Percentiles rank a stretch among this genome's conserved stretches.
phyloP scores from a whole-genome alignment of 2,113 vertebrate species.

The Oncorhynchus tshawytscha region DNA sequence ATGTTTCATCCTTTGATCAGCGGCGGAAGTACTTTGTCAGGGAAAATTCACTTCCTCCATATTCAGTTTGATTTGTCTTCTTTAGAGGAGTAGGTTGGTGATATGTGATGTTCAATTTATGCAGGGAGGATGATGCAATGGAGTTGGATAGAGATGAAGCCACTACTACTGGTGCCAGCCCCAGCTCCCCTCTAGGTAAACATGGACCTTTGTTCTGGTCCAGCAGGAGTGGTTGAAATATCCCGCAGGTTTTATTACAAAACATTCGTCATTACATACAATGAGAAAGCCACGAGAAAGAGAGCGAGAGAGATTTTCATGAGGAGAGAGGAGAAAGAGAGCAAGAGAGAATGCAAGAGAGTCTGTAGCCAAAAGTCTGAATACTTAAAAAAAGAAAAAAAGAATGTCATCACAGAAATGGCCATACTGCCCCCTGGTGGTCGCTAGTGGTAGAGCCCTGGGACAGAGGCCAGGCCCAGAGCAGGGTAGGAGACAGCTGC shows the following conservation, averaged over 20 bases:
- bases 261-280: background rate
- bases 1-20: conserved; percentile 3
- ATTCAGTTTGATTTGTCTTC: conserved; percentile 3
- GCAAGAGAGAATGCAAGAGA: background rate
- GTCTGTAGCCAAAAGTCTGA: background rate
- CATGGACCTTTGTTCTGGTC: background rate
- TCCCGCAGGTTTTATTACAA: background rate
- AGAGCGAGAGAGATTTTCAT: background rate
- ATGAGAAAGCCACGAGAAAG: background rate
- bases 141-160: background rate
- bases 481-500: background rate
- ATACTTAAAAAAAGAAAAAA: background rate
- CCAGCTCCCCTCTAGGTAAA: background rate
- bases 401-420: conserved; percentile 32
- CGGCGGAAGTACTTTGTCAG: background rate
- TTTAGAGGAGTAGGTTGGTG: background rate
- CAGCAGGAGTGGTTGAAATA: background rate
- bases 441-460: background rate
- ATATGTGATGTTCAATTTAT: background rate
- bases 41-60: background rate
- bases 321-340: background rate
- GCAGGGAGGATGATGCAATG: background rate
- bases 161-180: background rate
- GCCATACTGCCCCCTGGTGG: conserved; percentile 53
- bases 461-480: background rate